These are phyloP conservation scores for Stylophora pistillata DNA, from an alignment of 64 coral and sea anemone species.

Conservation along the genomic window DNA sequence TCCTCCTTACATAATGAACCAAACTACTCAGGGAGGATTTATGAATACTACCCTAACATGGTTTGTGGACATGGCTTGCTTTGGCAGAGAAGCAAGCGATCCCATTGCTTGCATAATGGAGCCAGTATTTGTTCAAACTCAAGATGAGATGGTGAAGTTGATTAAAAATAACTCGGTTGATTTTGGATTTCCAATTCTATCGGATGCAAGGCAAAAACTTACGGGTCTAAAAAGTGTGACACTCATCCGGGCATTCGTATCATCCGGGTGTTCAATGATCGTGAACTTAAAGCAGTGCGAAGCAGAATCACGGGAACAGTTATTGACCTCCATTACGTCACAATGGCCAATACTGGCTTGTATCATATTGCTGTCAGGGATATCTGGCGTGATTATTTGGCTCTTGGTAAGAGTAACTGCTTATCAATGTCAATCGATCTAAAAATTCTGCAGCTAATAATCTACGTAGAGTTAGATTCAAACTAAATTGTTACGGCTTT, in stretches of 20 bases:
- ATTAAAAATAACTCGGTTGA: slow-evolving; percentile 2
- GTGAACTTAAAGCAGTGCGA: not conserved
- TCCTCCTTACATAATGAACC: slow-evolving; percentile 36
- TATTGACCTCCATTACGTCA: slow-evolving; percentile 36
- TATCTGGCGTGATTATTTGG: not conserved
- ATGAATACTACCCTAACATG: not conserved
- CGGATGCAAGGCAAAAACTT: not conserved
- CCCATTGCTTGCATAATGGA: not conserved
- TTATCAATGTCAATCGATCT: not conserved
- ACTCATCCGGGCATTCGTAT: not conserved
- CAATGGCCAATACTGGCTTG: not conserved
- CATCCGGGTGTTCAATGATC: not conserved
- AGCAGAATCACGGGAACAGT: slow-evolving; percentile 6
- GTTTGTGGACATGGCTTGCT: not conserved
- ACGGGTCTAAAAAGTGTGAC: not conserved
- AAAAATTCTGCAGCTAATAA: too few species aligned
- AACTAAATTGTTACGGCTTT: too few species aligned
- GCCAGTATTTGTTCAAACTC: not conserved
- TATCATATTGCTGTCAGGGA: not conserved
- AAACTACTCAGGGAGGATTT: not conserved
- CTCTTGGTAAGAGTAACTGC: not conserved
- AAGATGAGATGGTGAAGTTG: not conserved
- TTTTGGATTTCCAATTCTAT: slow-evolving; percentile 28
- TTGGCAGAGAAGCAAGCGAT: not conserved
- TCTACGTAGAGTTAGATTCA: too few species aligned